Conservation (phyloP, 2,113 vertebrate species). For the Myrmophylax atrothorax region DNA sequence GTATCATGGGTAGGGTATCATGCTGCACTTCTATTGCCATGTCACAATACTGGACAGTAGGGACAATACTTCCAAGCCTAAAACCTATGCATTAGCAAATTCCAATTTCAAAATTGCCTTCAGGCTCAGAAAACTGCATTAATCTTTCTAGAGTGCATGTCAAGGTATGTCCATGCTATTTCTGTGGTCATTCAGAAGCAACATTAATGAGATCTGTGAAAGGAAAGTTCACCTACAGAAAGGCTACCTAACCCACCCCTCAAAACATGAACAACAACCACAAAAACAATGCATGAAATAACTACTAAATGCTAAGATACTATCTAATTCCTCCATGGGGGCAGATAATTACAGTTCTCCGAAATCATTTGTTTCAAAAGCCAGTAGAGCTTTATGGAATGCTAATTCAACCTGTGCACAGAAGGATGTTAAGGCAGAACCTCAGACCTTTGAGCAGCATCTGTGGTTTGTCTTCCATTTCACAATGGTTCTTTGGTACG, state of each 20-base stretch:
- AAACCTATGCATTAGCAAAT: background rate
- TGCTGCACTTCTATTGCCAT: background rate
- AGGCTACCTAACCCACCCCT: background rate
- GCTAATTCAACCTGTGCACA: background rate
- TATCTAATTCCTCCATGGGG: background rate
- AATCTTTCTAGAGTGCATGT: background rate
- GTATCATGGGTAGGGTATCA: background rate
- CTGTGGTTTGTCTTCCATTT: background rate
- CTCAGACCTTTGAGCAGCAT: background rate
- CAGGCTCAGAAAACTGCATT: background rate
- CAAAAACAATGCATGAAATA: background rate
- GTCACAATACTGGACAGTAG: background rate
- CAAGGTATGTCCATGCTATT: background rate
- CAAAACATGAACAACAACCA: background rate
- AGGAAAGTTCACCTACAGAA: background rate
- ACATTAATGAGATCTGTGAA: background rate
- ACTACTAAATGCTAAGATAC: background rate
- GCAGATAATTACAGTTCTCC: background rate
- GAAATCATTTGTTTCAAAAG: background rate
- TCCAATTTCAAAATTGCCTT: background rate
- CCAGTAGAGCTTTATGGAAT: background rate
- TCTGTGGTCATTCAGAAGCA: background rate
- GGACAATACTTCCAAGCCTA: background rate
- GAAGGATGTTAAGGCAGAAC: background rate
- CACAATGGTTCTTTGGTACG: background rate